Base-by-base conservation (phyloP, 2,113 vertebrate genomes). In the Urocitellus parryii region DNA sequence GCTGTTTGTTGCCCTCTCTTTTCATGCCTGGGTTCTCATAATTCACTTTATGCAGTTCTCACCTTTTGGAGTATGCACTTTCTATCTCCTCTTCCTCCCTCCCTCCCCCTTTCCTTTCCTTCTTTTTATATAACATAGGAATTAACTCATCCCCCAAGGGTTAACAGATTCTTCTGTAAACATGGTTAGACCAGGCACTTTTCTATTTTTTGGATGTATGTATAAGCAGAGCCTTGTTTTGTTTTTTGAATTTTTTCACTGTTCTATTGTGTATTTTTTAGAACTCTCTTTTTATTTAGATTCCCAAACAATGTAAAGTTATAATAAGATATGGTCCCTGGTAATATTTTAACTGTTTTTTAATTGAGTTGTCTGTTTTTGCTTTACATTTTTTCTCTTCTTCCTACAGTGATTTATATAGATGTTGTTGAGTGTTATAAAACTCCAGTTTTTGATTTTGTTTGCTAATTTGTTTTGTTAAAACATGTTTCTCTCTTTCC, bases 401-500 rank as follows among this genome's bases (percentile, higher is more conserved):
- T 58, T 53, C 12, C 18, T 16, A 17, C 1, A 25, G 17, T 79
- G 34, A 18, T 61, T 91, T 63, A 53, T 25, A 72, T 91, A 63
- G 83, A 32, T 39, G 37, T 37, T n/a, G 18, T 72, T 45, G 56
- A 67, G 16, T 77, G 7, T 92, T 90, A 24, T 17, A 68, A 65
- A 95, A 6, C 20, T 22, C 63, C 76, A 70, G 32, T 32, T 95
- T 25, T 63, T 74, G 48, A 32, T 86, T 81, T 91, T 83, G 56
- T 92, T 84, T 79, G 77, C 61, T 79, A 58, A 51, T 84, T 0
- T 88, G 65, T 93, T 93, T 84, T 88, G 74, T 95, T 82, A 56
- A 78, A 91, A 12, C 72, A 13, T 89, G 12, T 74, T 53, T 65
- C 29, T 45, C 24, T 83, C 4, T 74, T 9, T 25, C 12, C 32